Percentiles rank a stretch among this genome's conserved stretches.
Conservation (phyloP, 2,113 vertebrate genomes). For the Dicentrarchus labrax region DNA sequence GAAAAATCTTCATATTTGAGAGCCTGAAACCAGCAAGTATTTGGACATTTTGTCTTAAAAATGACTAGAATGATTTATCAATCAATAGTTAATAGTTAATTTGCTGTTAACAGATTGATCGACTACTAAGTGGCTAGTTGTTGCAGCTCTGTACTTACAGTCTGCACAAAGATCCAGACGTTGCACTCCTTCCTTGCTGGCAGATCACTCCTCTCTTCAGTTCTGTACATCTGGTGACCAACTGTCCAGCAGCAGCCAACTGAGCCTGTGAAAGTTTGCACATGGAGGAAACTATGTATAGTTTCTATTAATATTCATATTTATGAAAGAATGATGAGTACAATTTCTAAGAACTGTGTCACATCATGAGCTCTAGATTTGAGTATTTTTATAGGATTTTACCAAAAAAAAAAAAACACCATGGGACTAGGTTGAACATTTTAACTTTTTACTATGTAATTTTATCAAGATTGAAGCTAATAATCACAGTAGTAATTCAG, state of each 20-base stretch:
- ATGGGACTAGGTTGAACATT: background rate
- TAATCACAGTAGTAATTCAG: background rate
- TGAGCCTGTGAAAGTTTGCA: conserved; percentile 15
- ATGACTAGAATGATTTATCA: background rate
- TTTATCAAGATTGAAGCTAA: background rate
- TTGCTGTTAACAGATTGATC: too few relatives aligned
- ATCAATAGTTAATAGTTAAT: too few relatives aligned
- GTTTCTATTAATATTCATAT: too few relatives aligned
- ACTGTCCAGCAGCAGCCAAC: conserved; percentile 1
- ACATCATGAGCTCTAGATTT: background rate
- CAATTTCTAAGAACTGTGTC: background rate
- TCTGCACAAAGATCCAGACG: background rate
- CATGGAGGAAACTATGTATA: too few relatives aligned
- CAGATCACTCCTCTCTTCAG: conserved; percentile 2
- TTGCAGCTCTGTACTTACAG: conserved; percentile 5
- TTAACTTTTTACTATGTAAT: background rate
- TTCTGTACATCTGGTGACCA: conserved; percentile 33
- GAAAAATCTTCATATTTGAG: background rate
- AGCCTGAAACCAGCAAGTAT: background rate
- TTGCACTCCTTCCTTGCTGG: background rate
- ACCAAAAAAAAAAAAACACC: background rate
- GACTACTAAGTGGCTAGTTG: background rate
- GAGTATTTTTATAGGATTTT: background rate
- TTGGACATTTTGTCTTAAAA: background rate
- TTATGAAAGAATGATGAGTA: background rate